Base-by-base conservation (phyloP, 2,797 vertebrate genomes). In the Scolopax bukidnonensis region DNA sequence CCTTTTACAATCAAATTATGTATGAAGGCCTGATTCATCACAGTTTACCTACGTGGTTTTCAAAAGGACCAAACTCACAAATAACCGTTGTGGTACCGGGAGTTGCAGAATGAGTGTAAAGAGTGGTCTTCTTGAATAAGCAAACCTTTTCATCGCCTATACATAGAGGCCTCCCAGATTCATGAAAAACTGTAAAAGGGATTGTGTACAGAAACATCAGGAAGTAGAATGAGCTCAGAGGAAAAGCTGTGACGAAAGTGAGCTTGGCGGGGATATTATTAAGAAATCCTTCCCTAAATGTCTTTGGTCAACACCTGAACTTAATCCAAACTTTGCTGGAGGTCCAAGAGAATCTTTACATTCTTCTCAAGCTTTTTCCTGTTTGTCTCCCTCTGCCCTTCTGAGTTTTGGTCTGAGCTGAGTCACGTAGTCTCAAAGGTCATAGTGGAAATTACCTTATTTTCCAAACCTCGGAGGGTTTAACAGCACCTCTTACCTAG, bases 301-400 rank as follows among this genome's bases (percentile, higher is more conserved):
- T 75, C 50, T 84, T 84, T 51, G 41, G 77, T 87, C n/a, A 82
- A 69, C 10, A 30, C 56, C 54, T 89, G 57, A 95, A 32, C 59
- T 91, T 75, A 82, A 47, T 33, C 41, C 61, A 87, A 68, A 75
- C 61, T 75, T 94, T 65, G 30, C 47, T 65, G 61, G 38, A 91
- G 27, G 56, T 59, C 47, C 32, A 54, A 87, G 32, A 87, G 78
- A 91, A 92, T 85, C 32, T 33, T 6, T 81, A 16, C 50, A 56
- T 85, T 95, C 74, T 89, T 89, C 59, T 89, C 27, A 40, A 68
- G 24, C 47, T 83, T 91, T 87, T 97, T 95, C 63, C 84, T 95
- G 91, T 91, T 95, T 89, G 67, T 73, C n/a, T 89, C 64, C 28
- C 28, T 54, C 80, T 56, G 30, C 38, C 30, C 12, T 93, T 32